Base-by-base conservation (phyloP, 53 echinoderm and acorn worm species). In the Paracentrotus lividus region DNA sequence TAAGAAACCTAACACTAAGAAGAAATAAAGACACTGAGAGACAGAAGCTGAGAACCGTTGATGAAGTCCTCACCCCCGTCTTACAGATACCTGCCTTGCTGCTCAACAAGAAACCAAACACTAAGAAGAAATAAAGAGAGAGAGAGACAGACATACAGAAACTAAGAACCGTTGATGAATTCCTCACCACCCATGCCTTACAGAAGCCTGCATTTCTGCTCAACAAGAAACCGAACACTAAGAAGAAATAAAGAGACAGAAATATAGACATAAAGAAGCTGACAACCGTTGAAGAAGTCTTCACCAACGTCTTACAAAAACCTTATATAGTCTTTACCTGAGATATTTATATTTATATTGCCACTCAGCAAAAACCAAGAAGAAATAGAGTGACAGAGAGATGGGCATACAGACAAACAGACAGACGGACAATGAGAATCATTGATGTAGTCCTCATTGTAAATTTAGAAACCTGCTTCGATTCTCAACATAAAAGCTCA, bases 31-130 rank as follows among this genome's bases (percentile, higher is more conserved):
- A 29, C 13, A 10, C 10, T 10, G 64, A 64, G 31, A 29, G 40
- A 96, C 93, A 94, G 58, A 96, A 94, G 8, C 60, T 98, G 42
- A 96, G 86, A 42, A 78, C 96, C 58, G 97, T 96, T 85, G 95
- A 96, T 85, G 96, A 98, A 90, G 98, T 98, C 51, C 85, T 98
- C 47, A 95, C 85, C 34, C 95, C 94, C 54, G 98, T 98, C 59
- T 94, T 98, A 6, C 95, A 96, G 86, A 96, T 95, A 42, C 85
- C 87, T 16, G 95, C 97, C 61, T 90, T 92, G 1, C 94, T 97
- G 0, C 96, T 94, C 43, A 59, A 40, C 81, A 53, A 78, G 58
- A 92, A 78, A 58, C 43, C 92, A 7, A 91, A 69, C 51, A 91
- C 61, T 3, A 16, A 69, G 40, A 72, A 72, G 36, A 72, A 72